A percentile compares a stretch with the other conserved stretches of the same genome.
phyloP scores from a whole-genome alignment of 1,140 invertebrate genomes.

The Mizuhopecten yessoensis region DNA sequence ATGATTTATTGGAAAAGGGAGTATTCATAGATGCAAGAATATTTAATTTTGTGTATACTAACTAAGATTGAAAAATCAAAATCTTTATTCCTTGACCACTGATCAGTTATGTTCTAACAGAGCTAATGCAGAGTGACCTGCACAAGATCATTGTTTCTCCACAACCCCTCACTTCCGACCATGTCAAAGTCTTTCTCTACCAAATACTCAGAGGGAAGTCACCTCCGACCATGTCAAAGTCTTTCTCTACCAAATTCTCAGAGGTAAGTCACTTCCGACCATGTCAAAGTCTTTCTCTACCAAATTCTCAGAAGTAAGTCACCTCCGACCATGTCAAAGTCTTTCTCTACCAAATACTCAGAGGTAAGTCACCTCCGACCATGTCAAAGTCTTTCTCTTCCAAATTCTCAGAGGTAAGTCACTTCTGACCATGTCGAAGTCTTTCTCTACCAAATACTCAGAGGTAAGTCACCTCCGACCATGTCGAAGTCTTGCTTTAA shows the following conservation, averaged over 20 bases:
- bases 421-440: conserved; percentile 99
- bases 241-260: conserved; percentile 99
- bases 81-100: conserved; percentile 64
- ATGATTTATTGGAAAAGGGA: no score
- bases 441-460: conserved; percentile 99
- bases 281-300: conserved; percentile 99
- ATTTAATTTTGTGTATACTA: no score
- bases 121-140: conserved; percentile 99
- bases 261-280: conserved; percentile 97
- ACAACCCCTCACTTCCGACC: conserved; percentile 98
- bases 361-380: conserved; percentile 97
- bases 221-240: conserved; percentile 99
- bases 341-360: conserved; percentile 99
- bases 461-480: conserved; percentile 97
- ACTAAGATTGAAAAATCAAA: no score
- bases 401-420: conserved; percentile 98
- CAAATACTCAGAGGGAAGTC: conserved; percentile 98
- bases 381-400: conserved; percentile 99
- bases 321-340: conserved; percentile 99
- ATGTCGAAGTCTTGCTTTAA: conserved; percentile 94
- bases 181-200: conserved; percentile 99
- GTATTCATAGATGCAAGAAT: no score
- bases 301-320: conserved; percentile 98
- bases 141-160: conserved; percentile 99
- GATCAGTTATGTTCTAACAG: conserved; percentile 98